Conservation (phyloP, 2,888 invertebrate genomes). For the Macrosoma leucophasiata region DNA sequence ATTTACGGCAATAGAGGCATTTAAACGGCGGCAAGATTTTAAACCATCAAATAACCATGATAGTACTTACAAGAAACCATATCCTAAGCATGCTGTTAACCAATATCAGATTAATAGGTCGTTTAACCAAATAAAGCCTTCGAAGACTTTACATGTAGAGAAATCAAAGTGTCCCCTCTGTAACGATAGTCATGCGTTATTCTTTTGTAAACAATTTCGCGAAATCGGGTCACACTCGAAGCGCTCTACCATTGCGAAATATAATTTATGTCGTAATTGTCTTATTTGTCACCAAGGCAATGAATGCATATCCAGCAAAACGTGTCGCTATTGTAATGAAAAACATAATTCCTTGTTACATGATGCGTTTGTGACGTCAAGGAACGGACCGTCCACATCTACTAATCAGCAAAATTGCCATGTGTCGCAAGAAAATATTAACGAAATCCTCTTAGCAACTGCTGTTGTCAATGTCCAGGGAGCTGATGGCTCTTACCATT, state of each 20-base stretch:
- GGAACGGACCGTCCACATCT: too few relatives aligned
- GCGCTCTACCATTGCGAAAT: neutral
- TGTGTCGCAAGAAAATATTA: neutral
- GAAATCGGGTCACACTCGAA: neutral
- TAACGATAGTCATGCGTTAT: neutral
- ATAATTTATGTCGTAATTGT: constrained; percentile 1
- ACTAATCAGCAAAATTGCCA: neutral
- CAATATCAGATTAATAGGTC: constrained; percentile 2
- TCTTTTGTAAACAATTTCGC: constrained; percentile 1
- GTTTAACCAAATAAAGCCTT: too few relatives aligned
- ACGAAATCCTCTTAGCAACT: constrained; percentile 11
- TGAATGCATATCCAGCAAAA: neutral
- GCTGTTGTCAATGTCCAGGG: constrained; percentile 11
- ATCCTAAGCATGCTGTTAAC: too few relatives aligned
- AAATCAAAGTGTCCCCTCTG: constrained; percentile 1
- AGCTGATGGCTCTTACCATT: constrained; percentile 10
- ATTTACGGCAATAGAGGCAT: constrained; percentile 11
- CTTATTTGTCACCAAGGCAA: neutral
- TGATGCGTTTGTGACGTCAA: neutral
- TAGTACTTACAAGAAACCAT: too few relatives aligned
- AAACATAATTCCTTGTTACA: neutral
- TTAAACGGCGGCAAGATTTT: constrained; percentile 2
- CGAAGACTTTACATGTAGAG: too few relatives aligned
- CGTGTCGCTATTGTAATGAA: neutral
- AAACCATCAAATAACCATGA: too few relatives aligned